These are phyloP conservation scores for Chionis minor DNA, from an alignment of 2,113 vertebrate species.

Conservation along the genomic window DNA sequence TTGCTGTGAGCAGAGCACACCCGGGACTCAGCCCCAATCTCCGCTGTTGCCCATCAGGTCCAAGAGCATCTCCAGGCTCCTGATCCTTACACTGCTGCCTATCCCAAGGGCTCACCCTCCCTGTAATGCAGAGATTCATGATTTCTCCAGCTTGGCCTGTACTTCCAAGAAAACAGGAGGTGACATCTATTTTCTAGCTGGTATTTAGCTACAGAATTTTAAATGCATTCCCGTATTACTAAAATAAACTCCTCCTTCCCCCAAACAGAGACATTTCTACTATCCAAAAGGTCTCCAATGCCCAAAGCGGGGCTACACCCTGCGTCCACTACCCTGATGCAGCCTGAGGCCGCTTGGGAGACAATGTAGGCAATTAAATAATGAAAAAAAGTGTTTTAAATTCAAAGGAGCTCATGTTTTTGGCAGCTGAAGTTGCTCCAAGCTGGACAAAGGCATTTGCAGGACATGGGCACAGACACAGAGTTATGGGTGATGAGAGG, in stretches of 20 bases:
- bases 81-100: background rate
- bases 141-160: background rate
- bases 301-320: background rate
- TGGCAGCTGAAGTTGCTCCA: background rate
- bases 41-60: accelerated
- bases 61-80: background rate
- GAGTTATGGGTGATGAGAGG: accelerated
- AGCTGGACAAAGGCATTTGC: background rate
- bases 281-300: accelerated
- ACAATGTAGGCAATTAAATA: background rate
- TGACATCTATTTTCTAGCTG: background rate
- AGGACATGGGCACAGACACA: background rate
- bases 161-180: background rate
- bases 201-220: background rate
- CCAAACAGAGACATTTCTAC: accelerated
- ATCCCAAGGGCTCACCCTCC: background rate
- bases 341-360: background rate
- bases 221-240: background rate
- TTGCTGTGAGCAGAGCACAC: background rate
- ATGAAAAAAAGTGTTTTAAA: too few species aligned
- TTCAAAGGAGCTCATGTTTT: background rate
- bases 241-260: background rate
- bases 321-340: accelerated
- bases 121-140: accelerated
- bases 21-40: background rate